Conservation (phyloP, 92 coral and sea anemone genomes). For the Phenganax stokvisi region DNA sequence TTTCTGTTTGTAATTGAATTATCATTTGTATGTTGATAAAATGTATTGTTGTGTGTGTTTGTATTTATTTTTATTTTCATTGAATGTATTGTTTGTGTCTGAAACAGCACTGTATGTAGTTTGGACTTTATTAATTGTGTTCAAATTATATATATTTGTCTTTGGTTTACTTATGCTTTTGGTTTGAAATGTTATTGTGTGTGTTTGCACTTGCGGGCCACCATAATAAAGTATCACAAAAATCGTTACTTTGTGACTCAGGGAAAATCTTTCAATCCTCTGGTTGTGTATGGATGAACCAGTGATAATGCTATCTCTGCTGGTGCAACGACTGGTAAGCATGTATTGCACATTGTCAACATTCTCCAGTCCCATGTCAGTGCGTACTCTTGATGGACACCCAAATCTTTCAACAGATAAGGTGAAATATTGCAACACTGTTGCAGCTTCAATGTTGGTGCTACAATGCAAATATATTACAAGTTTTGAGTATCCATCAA, state of each 20-base stretch:
- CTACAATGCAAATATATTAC: slow-evolving; percentile 4
- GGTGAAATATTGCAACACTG: slow-evolving; percentile 20
- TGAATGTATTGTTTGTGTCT: too few species aligned
- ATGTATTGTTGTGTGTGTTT: too few species aligned
- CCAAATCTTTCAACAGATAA: slow-evolving; percentile 20
- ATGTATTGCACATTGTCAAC: slow-evolving; percentile 16
- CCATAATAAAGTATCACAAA: not conserved
- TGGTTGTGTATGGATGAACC: slow-evolving; percentile 32
- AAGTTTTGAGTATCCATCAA: slow-evolving; percentile 24
- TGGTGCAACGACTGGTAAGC: slow-evolving; percentile 15
- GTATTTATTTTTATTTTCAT: too few species aligned
- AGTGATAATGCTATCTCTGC: slow-evolving; percentile 35
- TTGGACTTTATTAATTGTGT: not conserved
- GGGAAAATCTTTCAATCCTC: slow-evolving; percentile 11
- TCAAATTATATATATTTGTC: not conserved
- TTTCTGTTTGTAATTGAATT: not conserved
- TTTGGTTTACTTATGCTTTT: not conserved
- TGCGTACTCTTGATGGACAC: slow-evolving; percentile 32
- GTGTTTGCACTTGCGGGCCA: slow-evolving; percentile 3
- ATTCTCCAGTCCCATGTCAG: slow-evolving; percentile 33
- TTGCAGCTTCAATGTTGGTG: slow-evolving; percentile 1
- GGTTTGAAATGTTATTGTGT: not conserved
- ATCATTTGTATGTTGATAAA: too few species aligned
- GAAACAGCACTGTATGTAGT: too few species aligned
- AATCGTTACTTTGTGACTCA: too few species aligned